Evolutionary conservation across 2,113 vertebrate species (phyloP).

Genomic region (Cebidichthys violaceus): DNA sequence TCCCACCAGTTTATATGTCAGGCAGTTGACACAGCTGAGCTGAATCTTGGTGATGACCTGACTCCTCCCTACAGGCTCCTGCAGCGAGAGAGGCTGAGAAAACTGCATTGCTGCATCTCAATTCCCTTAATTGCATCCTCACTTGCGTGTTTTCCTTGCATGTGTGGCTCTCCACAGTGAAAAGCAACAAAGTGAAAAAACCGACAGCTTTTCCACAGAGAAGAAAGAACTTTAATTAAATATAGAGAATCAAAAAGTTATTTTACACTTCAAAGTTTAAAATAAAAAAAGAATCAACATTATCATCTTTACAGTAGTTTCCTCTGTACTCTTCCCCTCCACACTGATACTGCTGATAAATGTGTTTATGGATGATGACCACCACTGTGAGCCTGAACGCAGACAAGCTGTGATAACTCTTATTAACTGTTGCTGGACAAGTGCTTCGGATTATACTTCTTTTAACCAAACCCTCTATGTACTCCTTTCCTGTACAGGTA

Average conservation of each 20-base stretch:
- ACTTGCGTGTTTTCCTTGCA: not conserved
- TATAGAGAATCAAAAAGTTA: constrained; percentile 99
- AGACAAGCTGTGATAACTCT: constrained; percentile 64
- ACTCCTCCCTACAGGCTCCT: not conserved
- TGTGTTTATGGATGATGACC: constrained; percentile 57
- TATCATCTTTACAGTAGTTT: constrained; percentile 99
- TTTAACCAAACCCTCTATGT: constrained; percentile 40
- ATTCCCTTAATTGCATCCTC: not conserved
- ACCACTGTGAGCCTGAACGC: constrained; percentile 50
- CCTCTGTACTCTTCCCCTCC: constrained; percentile 70
- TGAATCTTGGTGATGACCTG: not conserved
- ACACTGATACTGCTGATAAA: constrained; percentile 80
- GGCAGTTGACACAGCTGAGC: not conserved
- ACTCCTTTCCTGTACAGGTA: constrained; percentile 63
- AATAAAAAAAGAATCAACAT: constrained; percentile 91
- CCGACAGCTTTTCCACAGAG: constrained; percentile 87
- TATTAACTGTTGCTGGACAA: constrained; percentile 46
- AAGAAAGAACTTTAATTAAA: constrained; percentile 99
- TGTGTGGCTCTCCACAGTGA: not conserved
- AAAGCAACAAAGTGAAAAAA: constrained; percentile 22
- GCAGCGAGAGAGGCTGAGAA: not conserved
- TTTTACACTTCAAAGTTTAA: constrained; percentile 97
- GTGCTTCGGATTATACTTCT: constrained; percentile 54
- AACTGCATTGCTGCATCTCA: not conserved
- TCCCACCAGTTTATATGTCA: not conserved